Conservation (phyloP, 2,797 vertebrate genomes). For the Xiphorhynchus erythropygius region DNA sequence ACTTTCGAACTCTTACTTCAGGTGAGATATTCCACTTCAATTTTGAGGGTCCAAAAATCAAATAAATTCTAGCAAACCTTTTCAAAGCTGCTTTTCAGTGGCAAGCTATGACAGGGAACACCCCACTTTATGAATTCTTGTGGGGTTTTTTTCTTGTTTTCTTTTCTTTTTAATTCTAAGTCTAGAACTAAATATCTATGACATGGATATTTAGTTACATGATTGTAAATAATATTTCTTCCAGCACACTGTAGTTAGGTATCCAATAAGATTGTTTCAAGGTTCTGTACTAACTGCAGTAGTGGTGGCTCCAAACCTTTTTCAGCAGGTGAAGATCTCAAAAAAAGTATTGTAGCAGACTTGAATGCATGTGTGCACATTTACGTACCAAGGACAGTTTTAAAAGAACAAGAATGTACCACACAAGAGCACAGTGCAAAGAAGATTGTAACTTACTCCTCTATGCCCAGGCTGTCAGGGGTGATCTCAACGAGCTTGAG, state of each 20-base stretch:
- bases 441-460: background rate
- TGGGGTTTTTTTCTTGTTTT: accelerated
- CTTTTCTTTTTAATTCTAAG: background rate
- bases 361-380: accelerated
- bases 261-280: background rate
- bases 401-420: background rate
- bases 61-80: background rate
- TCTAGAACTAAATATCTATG: background rate
- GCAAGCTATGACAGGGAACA: background rate
- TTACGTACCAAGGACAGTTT: background rate
- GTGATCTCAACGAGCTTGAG: background rate
- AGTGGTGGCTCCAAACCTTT: background rate
- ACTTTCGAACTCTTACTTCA: background rate
- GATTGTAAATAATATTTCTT: background rate
- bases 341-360: background rate
- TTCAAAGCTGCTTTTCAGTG: background rate
- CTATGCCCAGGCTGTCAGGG: background rate
- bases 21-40: background rate
- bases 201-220: background rate
- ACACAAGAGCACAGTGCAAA: background rate
- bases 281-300: background rate
- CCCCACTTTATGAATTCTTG: background rate
- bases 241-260: background rate
- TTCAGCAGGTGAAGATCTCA: background rate
- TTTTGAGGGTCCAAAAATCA: background rate